A percentile compares a stretch with the other conserved stretches of the same genome.
Conservation (phyloP, 2,888 invertebrate species). For the Macrophya annulata region DNA sequence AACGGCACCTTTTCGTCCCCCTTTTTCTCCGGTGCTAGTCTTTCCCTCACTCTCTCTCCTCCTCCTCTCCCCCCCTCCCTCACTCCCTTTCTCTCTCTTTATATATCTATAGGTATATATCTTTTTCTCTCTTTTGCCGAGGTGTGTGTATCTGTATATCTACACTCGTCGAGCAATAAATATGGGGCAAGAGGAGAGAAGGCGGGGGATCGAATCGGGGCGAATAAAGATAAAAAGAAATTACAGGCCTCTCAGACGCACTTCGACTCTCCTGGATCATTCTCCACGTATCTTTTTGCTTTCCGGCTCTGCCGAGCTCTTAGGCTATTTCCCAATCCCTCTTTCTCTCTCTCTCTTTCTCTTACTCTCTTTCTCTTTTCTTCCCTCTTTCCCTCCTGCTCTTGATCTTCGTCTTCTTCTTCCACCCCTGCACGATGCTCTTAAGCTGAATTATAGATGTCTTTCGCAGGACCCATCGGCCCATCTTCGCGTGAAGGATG, state of each 20-base stretch:
- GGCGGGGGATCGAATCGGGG: slow-evolving; percentile 57
- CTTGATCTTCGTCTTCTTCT: background rate
- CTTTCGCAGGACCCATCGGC: slow-evolving; percentile 60
- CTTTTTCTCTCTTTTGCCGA: slow-evolving; percentile 44
- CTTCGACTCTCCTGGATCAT: slow-evolving; percentile 60
- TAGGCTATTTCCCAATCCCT: slow-evolving; percentile 65
- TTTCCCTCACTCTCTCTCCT: slow-evolving; percentile 21
- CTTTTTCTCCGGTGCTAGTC: background rate
- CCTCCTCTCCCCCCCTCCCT: slow-evolving; percentile 53
- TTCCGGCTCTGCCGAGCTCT: slow-evolving; percentile 57
- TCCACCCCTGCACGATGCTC: slow-evolving; percentile 54
- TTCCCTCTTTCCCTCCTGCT: background rate
- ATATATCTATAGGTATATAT: background rate
- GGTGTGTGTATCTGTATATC: slow-evolving; percentile 41
- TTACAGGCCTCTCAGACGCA: slow-evolving; percentile 70
- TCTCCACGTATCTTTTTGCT: slow-evolving; percentile 57
- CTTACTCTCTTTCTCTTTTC: slow-evolving; percentile 57
- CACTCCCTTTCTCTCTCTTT: slow-evolving; percentile 37
- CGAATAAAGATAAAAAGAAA: slow-evolving; percentile 72
- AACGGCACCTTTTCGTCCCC: slow-evolving; percentile 58
- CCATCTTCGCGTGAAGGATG: slow-evolving; percentile 57
- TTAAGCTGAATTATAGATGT: slow-evolving; percentile 69
- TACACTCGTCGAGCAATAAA: slow-evolving; percentile 61
- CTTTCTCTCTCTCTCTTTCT: slow-evolving; percentile 39
- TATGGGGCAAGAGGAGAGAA: slow-evolving; percentile 59